Evolutionary conservation across 2,113 vertebrate species (phyloP).

Genomic region (Pelecanoides urinatrix): DNA sequence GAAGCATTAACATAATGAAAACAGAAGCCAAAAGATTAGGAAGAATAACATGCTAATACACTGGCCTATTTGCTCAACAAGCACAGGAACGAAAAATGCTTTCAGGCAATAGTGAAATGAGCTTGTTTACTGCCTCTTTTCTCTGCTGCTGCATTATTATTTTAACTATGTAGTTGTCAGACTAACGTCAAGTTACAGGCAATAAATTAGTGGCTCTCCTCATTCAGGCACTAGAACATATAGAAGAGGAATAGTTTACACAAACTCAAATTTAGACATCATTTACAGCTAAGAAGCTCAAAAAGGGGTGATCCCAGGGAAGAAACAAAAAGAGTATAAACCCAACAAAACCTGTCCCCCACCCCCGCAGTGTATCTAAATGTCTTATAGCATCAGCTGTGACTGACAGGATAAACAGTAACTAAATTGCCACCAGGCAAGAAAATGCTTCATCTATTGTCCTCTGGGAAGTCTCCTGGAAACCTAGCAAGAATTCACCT

Average conservation of each 20-base stretch:
- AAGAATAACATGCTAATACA: neutral
- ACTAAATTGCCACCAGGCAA: neutral
- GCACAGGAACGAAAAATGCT: neutral
- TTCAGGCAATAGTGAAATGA: neutral
- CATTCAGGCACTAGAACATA: neutral
- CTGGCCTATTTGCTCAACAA: conserved; percentile 3
- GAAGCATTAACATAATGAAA: neutral
- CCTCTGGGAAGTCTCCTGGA: neutral
- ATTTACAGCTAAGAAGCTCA: neutral
- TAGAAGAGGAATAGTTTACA: fast-evolving
- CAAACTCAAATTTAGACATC: neutral
- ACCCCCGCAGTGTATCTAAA: neutral
- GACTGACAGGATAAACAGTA: neutral
- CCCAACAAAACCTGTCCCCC: neutral
- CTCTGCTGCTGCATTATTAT: neutral
- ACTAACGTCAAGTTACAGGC: neutral
- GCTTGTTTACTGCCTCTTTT: neutral
- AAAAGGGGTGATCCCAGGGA: neutral
- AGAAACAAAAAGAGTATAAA: neutral
- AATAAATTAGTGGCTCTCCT: neutral
- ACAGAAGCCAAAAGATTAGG: neutral
- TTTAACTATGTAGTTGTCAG: neutral
- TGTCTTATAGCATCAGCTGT: conserved; percentile 11
- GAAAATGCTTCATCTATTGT: neutral
- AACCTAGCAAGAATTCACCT: conserved; percentile 6